Evolutionary conservation across 2,797 vertebrate genomes (phyloP).

Genomic region (Bufotes viridis): DNA sequence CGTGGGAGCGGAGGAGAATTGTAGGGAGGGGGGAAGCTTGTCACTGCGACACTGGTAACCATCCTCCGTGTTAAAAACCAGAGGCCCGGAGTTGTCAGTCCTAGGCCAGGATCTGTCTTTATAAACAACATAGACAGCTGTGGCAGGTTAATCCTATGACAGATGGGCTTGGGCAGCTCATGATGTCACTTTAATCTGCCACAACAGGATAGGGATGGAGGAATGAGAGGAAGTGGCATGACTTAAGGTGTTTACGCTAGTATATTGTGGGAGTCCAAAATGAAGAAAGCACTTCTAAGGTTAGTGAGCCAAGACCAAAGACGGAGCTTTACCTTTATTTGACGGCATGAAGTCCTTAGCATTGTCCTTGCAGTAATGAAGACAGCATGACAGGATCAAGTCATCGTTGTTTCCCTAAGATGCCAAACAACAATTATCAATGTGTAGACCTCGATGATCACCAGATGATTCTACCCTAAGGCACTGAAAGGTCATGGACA

Average conservation of each 20-base stretch:
- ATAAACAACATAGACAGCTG: slow-evolving; percentile 64
- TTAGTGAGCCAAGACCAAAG: neutral
- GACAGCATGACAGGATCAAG: slow-evolving; percentile 95
- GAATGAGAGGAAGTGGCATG: slow-evolving; percentile 47
- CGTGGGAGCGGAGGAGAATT: slow-evolving; percentile 44
- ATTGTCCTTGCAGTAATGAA: slow-evolving; percentile 98
- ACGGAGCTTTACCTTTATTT: slow-evolving; percentile 82
- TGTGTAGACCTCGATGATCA: neutral
- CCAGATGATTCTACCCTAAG: neutral
- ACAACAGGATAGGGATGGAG: slow-evolving; percentile 38
- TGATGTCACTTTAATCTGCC: slow-evolving; percentile 77
- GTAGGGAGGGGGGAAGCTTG: slow-evolving; percentile 29
- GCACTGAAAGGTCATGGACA: no score
- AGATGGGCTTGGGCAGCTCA: slow-evolving; percentile 76
- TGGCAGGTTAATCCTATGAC: slow-evolving; percentile 83
- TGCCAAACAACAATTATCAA: neutral
- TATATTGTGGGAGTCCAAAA: neutral
- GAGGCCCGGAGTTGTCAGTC: slow-evolving; percentile 83
- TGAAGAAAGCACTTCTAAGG: neutral
- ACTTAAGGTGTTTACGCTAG: slow-evolving; percentile 31
- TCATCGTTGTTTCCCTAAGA: slow-evolving; percentile 97
- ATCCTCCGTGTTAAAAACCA: slow-evolving; percentile 83
- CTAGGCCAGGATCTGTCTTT: slow-evolving; percentile 47
- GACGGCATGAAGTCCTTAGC: slow-evolving; percentile 95
- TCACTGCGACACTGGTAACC: slow-evolving; percentile 77